Conservation (phyloP, 2,113 vertebrate genomes). For the Aspidoscelis tigris region DNA sequence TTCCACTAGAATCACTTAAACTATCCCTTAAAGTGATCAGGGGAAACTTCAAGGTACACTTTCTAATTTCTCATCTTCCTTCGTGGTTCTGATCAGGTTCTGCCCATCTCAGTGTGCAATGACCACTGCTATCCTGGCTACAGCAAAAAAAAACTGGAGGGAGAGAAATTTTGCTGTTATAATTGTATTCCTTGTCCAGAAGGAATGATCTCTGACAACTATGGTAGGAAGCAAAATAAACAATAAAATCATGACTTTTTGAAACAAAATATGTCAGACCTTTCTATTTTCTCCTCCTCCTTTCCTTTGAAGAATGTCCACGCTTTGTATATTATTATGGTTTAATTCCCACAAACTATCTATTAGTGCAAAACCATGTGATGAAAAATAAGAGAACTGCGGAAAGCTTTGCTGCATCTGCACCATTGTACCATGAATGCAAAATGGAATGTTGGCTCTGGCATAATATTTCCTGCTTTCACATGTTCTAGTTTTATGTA, state of each 20-base stretch:
- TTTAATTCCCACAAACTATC: too few species aligned
- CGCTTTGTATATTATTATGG: too few species aligned
- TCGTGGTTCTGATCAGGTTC: neutral
- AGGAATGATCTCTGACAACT: neutral
- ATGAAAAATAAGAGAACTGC: too few species aligned
- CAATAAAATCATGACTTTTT: neutral
- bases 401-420: too few species aligned
- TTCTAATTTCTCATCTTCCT: neutral
- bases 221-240: neutral
- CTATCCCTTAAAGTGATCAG: too few species aligned
- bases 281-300: too few species aligned
- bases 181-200: neutral
- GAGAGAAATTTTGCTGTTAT: constrained; percentile 2
- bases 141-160: neutral
- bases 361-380: too few species aligned
- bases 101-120: neutral
- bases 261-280: neutral
- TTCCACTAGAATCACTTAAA: too few species aligned
- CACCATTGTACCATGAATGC: too few species aligned
- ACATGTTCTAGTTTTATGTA: too few species aligned
- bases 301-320: neutral
- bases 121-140: neutral
- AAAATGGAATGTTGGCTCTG: too few species aligned
- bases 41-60: neutral
- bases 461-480: too few species aligned